phyloP scores from a whole-genome alignment of 2,888 invertebrate genomes.

The Cerastis leucographa region DNA sequence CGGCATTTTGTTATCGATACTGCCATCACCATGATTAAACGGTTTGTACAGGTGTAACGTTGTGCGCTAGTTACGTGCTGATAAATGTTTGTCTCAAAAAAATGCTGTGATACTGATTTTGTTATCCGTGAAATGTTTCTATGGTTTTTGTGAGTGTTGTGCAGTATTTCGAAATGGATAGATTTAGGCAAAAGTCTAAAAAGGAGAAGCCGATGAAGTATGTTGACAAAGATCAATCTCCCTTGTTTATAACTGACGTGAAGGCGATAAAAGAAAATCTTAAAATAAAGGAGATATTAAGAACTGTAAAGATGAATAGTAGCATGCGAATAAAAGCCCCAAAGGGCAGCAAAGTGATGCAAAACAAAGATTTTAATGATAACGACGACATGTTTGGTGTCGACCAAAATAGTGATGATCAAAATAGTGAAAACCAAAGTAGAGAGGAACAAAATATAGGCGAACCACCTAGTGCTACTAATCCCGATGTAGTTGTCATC shows the following conservation, averaged over 20 bases:
- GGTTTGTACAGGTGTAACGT: constrained; percentile 85
- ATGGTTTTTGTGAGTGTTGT: constrained; percentile 48
- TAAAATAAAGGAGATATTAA: constrained; percentile 85
- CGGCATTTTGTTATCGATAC: constrained; percentile 81
- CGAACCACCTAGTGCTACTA: constrained; percentile 77
- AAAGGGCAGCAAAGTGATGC: constrained; percentile 83
- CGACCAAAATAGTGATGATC: constrained; percentile 48
- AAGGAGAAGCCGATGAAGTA: constrained; percentile 79
- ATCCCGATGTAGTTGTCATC: constrained; percentile 72
- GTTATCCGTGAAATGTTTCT: constrained; percentile 57
- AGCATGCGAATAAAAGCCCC: constrained; percentile 85
- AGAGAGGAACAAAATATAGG: constrained; percentile 45
- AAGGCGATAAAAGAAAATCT: constrained; percentile 85
- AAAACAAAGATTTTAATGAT: constrained; percentile 81
- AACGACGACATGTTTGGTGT: constrained; percentile 78
- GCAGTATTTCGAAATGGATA: constrained; percentile 78
- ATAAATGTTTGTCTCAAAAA: constrained; percentile 72
- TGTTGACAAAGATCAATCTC: constrained; percentile 77
- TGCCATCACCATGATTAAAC: constrained; percentile 79
- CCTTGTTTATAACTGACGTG: constrained; percentile 79
- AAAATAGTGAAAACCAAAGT: constrained; percentile 48
- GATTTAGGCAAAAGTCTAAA: constrained; percentile 79
- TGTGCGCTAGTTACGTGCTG: constrained; percentile 71
- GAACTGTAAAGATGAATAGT: constrained; percentile 87
- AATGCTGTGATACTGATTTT: constrained; percentile 62